phyloP scores from a whole-genome alignment of 2,113 vertebrate genomes.

The Pluvianellus socialis region DNA sequence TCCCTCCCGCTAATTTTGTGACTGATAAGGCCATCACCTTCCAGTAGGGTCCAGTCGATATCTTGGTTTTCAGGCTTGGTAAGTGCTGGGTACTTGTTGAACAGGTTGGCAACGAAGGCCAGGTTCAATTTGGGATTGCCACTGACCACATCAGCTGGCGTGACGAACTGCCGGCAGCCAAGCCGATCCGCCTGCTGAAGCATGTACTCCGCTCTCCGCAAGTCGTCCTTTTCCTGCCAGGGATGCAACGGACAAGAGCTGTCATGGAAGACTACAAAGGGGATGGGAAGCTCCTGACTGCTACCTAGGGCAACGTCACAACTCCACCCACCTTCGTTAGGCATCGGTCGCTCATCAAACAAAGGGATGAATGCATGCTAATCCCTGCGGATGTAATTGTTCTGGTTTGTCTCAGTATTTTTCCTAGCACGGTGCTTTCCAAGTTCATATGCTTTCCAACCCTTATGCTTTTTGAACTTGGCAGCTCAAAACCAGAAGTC shows the following conservation, averaged over 20 bases:
- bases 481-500: background rate
- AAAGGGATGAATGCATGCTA: background rate
- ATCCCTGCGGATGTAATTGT: background rate
- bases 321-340: background rate
- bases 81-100: slow-evolving; percentile 95
- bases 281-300: background rate
- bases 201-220: slow-evolving; percentile 88
- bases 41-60: slow-evolving; percentile 86
- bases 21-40: slow-evolving; percentile 74
- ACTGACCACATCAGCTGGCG: slow-evolving; percentile 85
- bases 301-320: background rate
- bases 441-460: background rate
- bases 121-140: slow-evolving; percentile 95
- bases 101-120: slow-evolving; percentile 96
- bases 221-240: slow-evolving; percentile 86
- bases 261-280: background rate
- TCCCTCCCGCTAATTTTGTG: background rate
- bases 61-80: slow-evolving; percentile 94
- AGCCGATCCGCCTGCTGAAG: slow-evolving; percentile 89
- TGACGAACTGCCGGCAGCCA: slow-evolving; percentile 94
- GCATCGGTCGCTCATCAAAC: background rate
- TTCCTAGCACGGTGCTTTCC: background rate
- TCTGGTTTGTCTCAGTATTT: background rate
- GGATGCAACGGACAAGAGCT: background rate
- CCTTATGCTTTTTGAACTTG: background rate